Percentiles rank a stretch among this genome's conserved stretches.
phyloP scores from a whole-genome alignment of 2,113 vertebrate genomes.

The Ramphastos sulfuratus region DNA sequence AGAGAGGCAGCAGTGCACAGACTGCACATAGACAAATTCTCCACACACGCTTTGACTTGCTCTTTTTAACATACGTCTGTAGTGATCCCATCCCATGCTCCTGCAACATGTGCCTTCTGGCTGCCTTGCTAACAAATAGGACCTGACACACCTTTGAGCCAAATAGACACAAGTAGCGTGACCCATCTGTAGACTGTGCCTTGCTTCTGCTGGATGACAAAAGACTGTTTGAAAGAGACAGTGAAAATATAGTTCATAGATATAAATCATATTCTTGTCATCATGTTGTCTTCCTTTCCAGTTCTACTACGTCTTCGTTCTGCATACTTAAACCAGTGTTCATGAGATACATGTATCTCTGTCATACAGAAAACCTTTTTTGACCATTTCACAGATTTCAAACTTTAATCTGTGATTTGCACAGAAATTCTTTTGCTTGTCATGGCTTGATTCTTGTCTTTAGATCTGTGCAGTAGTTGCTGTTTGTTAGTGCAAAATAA shows the following conservation, averaged over 20 bases:
- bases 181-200: neutral
- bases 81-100: neutral
- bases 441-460: neutral
- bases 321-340: neutral
- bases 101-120: neutral
- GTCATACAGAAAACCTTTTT: neutral
- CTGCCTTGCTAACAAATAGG: neutral
- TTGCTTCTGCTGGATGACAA: neutral
- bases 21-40: accelerated
- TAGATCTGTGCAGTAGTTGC: neutral
- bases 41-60: neutral
- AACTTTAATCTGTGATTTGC: neutral
- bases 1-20: neutral
- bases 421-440: neutral
- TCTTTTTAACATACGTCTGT: neutral
- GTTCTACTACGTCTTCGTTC: neutral
- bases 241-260: neutral
- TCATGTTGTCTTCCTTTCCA: neutral
- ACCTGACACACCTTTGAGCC: slow-evolving; percentile 26
- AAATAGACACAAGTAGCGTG: neutral
- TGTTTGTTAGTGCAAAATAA: neutral
- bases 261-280: neutral
- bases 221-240: neutral
- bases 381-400: neutral
- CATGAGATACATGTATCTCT: neutral